A percentile compares a stretch with the other conserved stretches of the same genome.
Conservation (phyloP, 37 sponge, comb jelly and placozoan genomes). For the Amphimedon queenslandica region DNA sequence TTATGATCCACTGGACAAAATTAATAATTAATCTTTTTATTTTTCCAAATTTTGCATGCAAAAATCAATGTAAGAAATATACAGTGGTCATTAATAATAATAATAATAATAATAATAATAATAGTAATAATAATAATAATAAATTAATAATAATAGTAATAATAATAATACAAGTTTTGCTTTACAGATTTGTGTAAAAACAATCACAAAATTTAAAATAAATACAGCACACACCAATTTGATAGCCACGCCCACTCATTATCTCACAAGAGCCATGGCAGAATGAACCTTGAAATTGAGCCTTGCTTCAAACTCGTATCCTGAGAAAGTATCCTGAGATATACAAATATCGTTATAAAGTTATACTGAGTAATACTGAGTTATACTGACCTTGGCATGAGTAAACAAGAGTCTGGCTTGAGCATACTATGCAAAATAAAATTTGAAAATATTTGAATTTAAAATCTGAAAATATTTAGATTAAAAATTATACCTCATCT, state of each 20-base stretch:
- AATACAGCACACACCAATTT: background rate
- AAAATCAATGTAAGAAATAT: too few species aligned
- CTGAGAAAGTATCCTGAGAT: conserved; percentile 61
- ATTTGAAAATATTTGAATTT: background rate
- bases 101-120: too few species aligned
- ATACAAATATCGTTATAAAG: background rate
- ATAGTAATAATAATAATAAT: too few species aligned
- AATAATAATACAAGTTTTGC: too few species aligned
- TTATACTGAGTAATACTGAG: too few species aligned
- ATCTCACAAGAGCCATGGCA: conserved; percentile 29
- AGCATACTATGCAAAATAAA: background rate
- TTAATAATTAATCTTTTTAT: too few species aligned
- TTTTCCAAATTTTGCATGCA: too few species aligned
- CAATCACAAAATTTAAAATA: background rate
- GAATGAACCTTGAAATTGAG: conserved; percentile 80
- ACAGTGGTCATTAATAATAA: too few species aligned
- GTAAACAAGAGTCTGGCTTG: conserved; percentile 6
- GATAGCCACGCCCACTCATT: conserved; percentile 4
- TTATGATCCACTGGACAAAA: too few species aligned
- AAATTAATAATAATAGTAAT: too few species aligned
- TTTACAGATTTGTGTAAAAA: too few species aligned
- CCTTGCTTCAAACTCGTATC: conserved; percentile 82
- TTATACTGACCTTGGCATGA: conserved; percentile 8
- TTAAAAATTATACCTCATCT: conserved; percentile 50
- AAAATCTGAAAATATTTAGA: background rate